Conservation (phyloP, 35 echinoderm and acorn worm genomes). For the Lytechinus variegatus region DNA sequence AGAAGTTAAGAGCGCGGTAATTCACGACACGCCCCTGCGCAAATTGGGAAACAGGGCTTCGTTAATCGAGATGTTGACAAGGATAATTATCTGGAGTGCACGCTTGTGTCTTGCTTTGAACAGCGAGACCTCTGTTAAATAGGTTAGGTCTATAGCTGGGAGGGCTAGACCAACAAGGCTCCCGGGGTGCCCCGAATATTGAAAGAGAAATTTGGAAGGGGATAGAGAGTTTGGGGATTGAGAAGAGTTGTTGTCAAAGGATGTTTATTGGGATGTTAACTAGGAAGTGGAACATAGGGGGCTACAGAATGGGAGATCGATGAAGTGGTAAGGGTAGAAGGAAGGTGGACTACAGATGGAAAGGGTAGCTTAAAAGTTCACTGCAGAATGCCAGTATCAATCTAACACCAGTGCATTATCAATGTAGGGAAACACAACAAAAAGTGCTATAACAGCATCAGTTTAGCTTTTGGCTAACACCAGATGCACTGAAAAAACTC, state of each 20-base stretch:
- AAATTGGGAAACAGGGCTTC: conserved; percentile 10
- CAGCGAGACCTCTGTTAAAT: background rate
- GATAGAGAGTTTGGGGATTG: background rate
- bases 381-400: background rate
- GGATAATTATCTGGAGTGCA: conserved; percentile 11
- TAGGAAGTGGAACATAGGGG: background rate
- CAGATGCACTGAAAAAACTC: no score
- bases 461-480: no score
- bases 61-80: conserved; percentile 12
- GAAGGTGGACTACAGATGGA: background rate
- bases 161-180: background rate
- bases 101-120: background rate
- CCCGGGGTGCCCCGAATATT: background rate
- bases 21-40: background rate
- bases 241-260: background rate
- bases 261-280: background rate
- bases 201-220: background rate
- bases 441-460: no score
- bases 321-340: background rate
- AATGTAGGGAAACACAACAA: background rate
- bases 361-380: background rate
- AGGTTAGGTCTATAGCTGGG: background rate
- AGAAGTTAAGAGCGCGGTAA: conserved; percentile 17
- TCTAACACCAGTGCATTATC: background rate
- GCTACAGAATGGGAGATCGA: background rate